Base-by-base conservation (phyloP, 2,888 invertebrate genomes). In the Brachycybe producta region DNA sequence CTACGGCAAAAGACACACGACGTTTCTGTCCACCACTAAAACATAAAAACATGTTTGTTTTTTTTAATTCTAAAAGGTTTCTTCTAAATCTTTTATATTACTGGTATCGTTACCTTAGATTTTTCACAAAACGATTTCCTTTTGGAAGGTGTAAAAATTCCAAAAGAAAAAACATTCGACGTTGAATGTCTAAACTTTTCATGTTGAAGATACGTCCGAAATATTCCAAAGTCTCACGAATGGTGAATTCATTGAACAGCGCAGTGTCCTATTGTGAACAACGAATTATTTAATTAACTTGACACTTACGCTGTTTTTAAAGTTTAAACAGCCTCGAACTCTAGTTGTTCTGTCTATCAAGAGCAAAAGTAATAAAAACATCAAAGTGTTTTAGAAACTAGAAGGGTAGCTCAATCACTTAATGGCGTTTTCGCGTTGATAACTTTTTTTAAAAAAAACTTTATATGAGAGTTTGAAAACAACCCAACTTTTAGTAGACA, bases 201-300 rank as follows among this genome's bases (percentile, higher is more conserved):
- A 94, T 91, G 58, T 88, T 86, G 68, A 90, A 90, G 62, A 94
- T 86, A 80, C 90, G 85, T 36, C 92, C 92, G 69, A 94, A 94
- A 68, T 91, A 92, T 79, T 84, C 82, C 83, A 94, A 84, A 0
- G 92, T 92, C 67, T 94, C 94, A 57, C 80, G 80, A 62, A 94
- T 91, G 30, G 90, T 84, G 70, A 94, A 91, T 41, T 65, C 62
- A 28, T 62, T 58, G 56, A 62, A 67, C 17, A 68, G 58, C 1
- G 67, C 65, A 4, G 64, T 60, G 54, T 68, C 68, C 64, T 49
- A 21, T 17, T 27, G 13, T 42, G 5, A 42, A 19, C 35, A 2
- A 35, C 17, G 35, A 5, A 5, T 35, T 35, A n/a, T n/a, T n/a
- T n/a, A n/a, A n/a, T n/a, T n/a, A n/a, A n/a, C n/a, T n/a, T n/a